phyloP scores from a whole-genome alignment of 2,797 vertebrate species.

The Cyclopterus lumpus region DNA sequence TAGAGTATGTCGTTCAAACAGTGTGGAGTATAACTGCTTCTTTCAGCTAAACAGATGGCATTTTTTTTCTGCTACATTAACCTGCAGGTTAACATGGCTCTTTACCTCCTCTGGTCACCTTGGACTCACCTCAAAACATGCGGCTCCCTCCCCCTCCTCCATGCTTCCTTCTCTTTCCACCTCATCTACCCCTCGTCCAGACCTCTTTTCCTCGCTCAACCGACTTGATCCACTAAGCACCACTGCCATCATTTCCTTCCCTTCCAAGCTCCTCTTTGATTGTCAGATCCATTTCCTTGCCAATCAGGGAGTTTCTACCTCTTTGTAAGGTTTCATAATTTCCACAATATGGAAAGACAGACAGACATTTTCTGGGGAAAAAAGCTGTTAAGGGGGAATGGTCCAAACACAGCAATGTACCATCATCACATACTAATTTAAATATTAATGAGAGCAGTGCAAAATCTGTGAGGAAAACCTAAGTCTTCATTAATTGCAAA shows the following conservation, averaged over 20 bases:
- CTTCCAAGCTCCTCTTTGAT: conserved; percentile 25
- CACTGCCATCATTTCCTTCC: conserved; percentile 54
- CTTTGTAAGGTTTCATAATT: conserved; percentile 17
- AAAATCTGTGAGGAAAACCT: conserved; percentile 43
- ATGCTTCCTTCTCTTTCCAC: conserved; percentile 40
- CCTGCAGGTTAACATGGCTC: conserved; percentile 69
- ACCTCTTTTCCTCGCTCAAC: conserved; percentile 61
- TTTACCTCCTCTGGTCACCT: conserved; percentile 76
- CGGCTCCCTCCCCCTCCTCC: conserved; percentile 54
- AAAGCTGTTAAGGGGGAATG: conserved; percentile 6
- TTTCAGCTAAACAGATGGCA: conserved; percentile 49
- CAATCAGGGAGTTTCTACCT: conserved; percentile 18
- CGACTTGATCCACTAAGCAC: conserved; percentile 51
- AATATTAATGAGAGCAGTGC: conserved; percentile 42
- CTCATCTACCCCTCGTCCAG: conserved; percentile 45
- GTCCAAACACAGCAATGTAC: conserved; percentile 35
- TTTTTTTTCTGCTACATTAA: conserved; percentile 62
- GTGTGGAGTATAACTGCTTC: not conserved
- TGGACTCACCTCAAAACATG: conserved; percentile 80
- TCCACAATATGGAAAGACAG: not conserved
- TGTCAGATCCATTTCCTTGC: conserved; percentile 9
- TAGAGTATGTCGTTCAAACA: not conserved
- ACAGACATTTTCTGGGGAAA: conserved; percentile 22
- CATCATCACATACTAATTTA: conserved; percentile 43
- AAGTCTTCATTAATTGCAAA: conserved; percentile 54